Evolutionary conservation across 1,140 invertebrate genomes (phyloP), one percentile per base, ranked within the genome.

Genomic region (Tachypleus tridentatus): DNA sequence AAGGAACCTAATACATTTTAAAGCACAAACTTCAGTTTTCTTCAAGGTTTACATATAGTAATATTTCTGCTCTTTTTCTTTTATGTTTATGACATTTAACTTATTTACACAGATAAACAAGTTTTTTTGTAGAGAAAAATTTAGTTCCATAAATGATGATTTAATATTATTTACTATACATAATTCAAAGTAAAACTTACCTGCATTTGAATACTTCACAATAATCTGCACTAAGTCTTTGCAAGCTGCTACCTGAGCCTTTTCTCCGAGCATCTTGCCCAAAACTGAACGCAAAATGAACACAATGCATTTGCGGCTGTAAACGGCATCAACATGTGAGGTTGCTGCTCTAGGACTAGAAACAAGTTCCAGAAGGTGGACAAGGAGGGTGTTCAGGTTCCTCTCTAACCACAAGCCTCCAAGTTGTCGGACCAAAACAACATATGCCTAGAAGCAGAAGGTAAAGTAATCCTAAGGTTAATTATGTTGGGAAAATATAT

Each of bases 241-340:
- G 70, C 91, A 92, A 5, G 95, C 96, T 5, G 88, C 88, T 56
- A 91, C 86, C 79, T 99, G 97, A 58, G 94, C 93, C 73, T 96
- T 96, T 80, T 99, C 97, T 0, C 93, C 88, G 3, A 99, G 81
- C 82, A 98, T 86, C 75, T 89, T 88, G 5, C 96, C 95, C 51
- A 98, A 82, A 3, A 93, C 87, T 64, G 90, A 87, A 53, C 92
- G 82, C 57, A 98, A 80, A 72, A 99, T 95, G 75, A 97, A 99
- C 74, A 89, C 91, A 58, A 99, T 89, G 76, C 97, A 99, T 78
- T 97, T 97, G 68, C 97, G 82, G 1, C 94, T 97, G 77, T 97
- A 97, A 4, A 99, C 93, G 51, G 93, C 93, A 78, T 99, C 97
- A 5, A 98, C 91, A 75, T 98, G 95, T 0, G 92, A 92, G 8